phyloP scores from a whole-genome alignment of 1,140 invertebrate species.

The Tetragnatha versicolor region DNA sequence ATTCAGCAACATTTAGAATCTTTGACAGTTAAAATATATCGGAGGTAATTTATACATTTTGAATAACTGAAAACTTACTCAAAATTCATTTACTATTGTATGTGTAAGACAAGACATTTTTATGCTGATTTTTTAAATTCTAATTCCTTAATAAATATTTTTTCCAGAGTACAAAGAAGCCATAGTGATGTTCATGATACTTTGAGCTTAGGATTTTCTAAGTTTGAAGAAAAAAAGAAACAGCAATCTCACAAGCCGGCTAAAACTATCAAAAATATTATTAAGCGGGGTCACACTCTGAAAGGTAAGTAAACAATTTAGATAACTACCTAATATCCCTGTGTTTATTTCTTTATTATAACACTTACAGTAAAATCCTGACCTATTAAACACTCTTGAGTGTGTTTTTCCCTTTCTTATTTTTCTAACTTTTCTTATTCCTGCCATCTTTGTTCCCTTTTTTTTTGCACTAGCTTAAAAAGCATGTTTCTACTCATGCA shows the following conservation, averaged over 20 bases:
- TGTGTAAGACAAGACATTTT: background rate
- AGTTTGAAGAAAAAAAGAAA: slow-evolving; percentile 87
- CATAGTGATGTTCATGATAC: slow-evolving; percentile 60
- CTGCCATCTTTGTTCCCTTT: background rate
- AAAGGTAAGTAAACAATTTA: slow-evolving; percentile 54
- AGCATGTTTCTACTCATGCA: too few relatives aligned
- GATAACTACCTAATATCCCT: background rate
- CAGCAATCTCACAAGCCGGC: slow-evolving; percentile 83
- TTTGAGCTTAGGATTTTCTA: slow-evolving; percentile 71
- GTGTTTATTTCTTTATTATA: background rate
- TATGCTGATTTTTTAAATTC: background rate
- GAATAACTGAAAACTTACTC: too few relatives aligned
- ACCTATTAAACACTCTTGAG: background rate
- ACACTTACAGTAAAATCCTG: background rate
- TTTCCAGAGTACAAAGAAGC: slow-evolving; percentile 59
- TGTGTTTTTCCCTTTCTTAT: background rate
- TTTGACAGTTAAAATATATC: too few relatives aligned
- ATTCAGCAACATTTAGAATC: background rate
- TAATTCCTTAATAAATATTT: background rate
- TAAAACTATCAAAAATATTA: slow-evolving; percentile 80
- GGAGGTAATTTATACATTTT: too few relatives aligned
- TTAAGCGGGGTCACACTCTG: slow-evolving; percentile 73
- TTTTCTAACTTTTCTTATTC: background rate
- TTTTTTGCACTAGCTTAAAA: background rate
- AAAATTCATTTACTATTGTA: background rate